Percentiles rank a stretch among this genome's conserved stretches.
phyloP scores from a whole-genome alignment of 2,888 invertebrate genomes.

The Argynnis bischoffii region DNA sequence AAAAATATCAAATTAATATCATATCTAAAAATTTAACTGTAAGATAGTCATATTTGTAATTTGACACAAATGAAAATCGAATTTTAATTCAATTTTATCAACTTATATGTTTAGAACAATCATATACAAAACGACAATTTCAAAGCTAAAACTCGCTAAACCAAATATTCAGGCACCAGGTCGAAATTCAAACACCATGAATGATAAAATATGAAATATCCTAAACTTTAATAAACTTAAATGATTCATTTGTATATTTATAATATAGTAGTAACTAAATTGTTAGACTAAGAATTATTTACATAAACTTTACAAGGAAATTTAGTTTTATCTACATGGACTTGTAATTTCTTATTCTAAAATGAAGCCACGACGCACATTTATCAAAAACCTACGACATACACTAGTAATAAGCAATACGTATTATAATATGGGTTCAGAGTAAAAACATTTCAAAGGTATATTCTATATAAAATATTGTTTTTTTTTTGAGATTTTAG shows the following conservation, averaged over 20 bases:
- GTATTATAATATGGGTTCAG: conserved; percentile 25
- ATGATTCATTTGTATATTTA: conserved; percentile 54
- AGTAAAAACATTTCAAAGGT: conserved; percentile 33
- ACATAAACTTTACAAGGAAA: conserved; percentile 60
- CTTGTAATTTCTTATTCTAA: conserved; percentile 61
- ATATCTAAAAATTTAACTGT: conserved; percentile 42
- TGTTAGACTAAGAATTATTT: conserved; percentile 58
- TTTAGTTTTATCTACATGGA: conserved; percentile 67
- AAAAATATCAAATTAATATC: conserved; percentile 60
- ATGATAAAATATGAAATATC: conserved; percentile 32
- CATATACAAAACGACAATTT: conserved; percentile 14
- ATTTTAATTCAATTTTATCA: conserved; percentile 8
- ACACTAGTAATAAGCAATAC: conserved; percentile 31
- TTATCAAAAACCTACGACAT: conserved; percentile 38
- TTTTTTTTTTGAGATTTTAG: conserved; percentile 30
- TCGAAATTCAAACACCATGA: conserved; percentile 32
- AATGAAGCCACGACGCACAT: conserved; percentile 68
- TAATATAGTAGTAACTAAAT: conserved; percentile 53
- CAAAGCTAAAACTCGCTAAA: conserved; percentile 34
- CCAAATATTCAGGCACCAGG: conserved; percentile 39
- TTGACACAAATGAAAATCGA: conserved; percentile 15
- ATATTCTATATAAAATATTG: conserved; percentile 38
- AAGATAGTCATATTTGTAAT: conserved; percentile 1
- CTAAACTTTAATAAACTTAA: conserved; percentile 47
- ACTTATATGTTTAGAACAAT: conserved; percentile 18